These are phyloP conservation scores for Nomada hirtipes DNA, from an alignment of 2,888 invertebrate species.

Conservation along the genomic window DNA sequence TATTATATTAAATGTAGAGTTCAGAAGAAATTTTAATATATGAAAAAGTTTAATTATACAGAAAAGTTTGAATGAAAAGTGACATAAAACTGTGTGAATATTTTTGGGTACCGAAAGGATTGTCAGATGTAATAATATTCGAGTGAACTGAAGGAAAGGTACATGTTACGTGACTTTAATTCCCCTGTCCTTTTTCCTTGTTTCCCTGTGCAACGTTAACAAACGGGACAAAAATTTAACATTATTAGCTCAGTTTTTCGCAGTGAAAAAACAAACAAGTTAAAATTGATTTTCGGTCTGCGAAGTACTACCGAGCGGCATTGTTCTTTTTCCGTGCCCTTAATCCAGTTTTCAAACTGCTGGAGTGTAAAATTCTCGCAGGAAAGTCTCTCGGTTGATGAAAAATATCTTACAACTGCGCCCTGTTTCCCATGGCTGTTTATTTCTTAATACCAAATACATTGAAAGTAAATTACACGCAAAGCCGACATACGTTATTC, in stretches of 20 bases:
- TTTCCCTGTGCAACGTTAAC: background rate
- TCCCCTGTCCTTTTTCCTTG: background rate
- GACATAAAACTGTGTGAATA: too few species aligned
- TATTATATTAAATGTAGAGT: too few species aligned
- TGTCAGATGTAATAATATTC: too few species aligned
- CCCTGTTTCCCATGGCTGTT: background rate
- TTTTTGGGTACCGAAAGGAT: too few species aligned
- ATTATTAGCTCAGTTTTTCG: background rate
- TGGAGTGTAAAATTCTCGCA: background rate
- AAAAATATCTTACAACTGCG: background rate
- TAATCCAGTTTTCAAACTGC: background rate
- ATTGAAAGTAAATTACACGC: too few species aligned
- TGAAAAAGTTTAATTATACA: too few species aligned
- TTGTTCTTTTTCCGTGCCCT: background rate
- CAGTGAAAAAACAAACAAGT: too few species aligned
- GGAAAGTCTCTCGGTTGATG: background rate
- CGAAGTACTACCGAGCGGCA: background rate
- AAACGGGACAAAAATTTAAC: background rate
- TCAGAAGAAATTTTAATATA: too few species aligned
- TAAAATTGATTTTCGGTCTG: background rate
- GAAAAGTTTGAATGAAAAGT: too few species aligned
- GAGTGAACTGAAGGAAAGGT: too few species aligned
- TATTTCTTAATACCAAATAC: background rate
- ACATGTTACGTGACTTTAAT: too few species aligned
- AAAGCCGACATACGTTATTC: too few species aligned